Percentiles rank a stretch among this genome's conserved stretches.
phyloP scores from a whole-genome alignment of 1,140 invertebrate species.

The Drosophila serrata region DNA sequence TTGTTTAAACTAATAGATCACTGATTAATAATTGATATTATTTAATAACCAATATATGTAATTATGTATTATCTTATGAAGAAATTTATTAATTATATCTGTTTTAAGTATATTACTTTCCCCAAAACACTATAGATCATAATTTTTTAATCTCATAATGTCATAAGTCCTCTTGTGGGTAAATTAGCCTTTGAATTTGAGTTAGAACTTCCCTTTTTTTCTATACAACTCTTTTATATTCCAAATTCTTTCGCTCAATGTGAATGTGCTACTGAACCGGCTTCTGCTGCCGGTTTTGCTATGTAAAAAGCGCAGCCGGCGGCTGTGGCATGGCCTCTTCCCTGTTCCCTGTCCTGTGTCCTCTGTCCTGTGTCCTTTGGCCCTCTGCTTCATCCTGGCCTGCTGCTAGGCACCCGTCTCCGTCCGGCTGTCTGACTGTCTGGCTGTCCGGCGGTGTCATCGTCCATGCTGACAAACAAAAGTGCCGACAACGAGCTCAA shows the following conservation, averaged over 20 bases:
- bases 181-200: not conserved
- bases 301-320: slow-evolving; percentile 76
- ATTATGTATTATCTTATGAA: not conserved
- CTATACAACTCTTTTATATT: not conserved
- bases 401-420: slow-evolving; percentile 13
- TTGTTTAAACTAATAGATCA: too few relatives aligned
- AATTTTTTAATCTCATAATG: not conserved
- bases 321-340: slow-evolving; percentile 54
- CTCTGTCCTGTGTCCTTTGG: slow-evolving; percentile 20
- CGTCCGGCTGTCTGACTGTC: slow-evolving; percentile 26
- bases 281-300: slow-evolving; percentile 14
- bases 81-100: not conserved
- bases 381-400: slow-evolving; percentile 21
- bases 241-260: slow-evolving; percentile 22
- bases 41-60: not conserved
- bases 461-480: slow-evolving; percentile 82
- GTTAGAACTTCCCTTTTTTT: not conserved
- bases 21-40: too few relatives aligned
- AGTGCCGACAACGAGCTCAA: slow-evolving; percentile 80
- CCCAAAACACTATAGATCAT: not conserved
- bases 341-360: slow-evolving; percentile 17
- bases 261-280: slow-evolving; percentile 25
- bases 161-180: not conserved
- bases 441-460: slow-evolving; percentile 62
- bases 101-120: not conserved